These are phyloP conservation scores for Apaloderma vittatum DNA, from an alignment of 2,113 vertebrate species.

Conservation along the genomic window DNA sequence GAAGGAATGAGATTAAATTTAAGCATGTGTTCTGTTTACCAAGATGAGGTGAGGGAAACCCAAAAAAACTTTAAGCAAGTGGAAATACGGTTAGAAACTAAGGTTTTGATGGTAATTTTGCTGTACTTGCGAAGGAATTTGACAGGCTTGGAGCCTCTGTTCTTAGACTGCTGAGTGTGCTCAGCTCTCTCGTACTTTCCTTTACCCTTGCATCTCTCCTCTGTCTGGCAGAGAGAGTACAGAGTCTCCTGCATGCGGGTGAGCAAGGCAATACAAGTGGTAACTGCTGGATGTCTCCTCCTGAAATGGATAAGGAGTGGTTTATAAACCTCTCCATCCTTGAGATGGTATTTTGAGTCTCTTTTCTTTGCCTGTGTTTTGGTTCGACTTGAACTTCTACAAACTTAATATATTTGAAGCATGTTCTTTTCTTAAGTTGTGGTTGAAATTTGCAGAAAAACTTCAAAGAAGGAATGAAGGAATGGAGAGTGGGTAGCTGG, in stretches of 20 bases:
- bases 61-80: not conserved
- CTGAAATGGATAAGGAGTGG: not conserved
- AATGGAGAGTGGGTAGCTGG: not conserved
- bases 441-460: not conserved
- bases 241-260: not conserved
- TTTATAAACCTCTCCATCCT: not conserved
- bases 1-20: not conserved
- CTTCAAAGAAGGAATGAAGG: not conserved
- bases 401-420: not conserved
- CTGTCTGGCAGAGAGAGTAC: not conserved
- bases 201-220: not conserved
- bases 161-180: not conserved
- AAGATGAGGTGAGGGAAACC: fast-evolving
- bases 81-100: not conserved
- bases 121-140: not conserved
- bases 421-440: not conserved
- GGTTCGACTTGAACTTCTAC: not conserved
- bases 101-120: not conserved
- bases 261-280: not conserved
- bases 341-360: fast-evolving
- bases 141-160: not conserved
- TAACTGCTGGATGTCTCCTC: not conserved
- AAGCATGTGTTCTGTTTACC: not conserved
- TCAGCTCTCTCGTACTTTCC: fast-evolving
- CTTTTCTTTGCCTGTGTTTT: not conserved